Percentiles rank a stretch among this genome's conserved stretches.
phyloP scores from a whole-genome alignment of 2,113 vertebrate genomes.

The Vimba vimba region DNA sequence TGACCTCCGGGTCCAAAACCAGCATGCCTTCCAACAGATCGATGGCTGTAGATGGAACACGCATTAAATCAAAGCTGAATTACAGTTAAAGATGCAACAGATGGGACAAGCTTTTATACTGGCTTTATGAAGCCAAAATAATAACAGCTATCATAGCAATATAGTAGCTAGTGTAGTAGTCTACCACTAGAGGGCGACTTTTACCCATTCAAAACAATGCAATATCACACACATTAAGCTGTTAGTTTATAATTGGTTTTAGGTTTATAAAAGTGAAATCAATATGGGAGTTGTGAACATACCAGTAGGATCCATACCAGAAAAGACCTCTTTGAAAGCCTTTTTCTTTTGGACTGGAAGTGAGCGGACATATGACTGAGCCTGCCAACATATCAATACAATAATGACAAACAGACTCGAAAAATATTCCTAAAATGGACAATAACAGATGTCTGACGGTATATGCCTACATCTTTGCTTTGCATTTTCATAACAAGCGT shows the following conservation, averaged over 20 bases:
- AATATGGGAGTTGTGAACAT: background rate
- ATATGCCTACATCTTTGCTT: constrained; percentile 76
- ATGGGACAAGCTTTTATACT: background rate
- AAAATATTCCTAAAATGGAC: too few species aligned
- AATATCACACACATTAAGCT: background rate
- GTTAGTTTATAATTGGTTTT: background rate
- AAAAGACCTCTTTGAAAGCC: constrained; percentile 76
- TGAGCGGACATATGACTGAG: constrained; percentile 74
- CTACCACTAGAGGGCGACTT: background rate
- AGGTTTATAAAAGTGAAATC: background rate
- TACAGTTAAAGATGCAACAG: background rate
- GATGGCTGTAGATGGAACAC: constrained; percentile 62
- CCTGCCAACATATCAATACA: constrained; percentile 64
- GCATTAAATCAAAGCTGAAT: background rate
- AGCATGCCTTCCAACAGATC: constrained; percentile 79
- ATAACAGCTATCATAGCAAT: background rate
- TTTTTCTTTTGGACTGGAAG: constrained; percentile 78
- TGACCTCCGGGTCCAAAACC: constrained; percentile 77
- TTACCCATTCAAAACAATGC: background rate
- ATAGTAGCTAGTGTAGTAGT: background rate
- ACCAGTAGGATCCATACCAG: constrained; percentile 69
- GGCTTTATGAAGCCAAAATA: background rate
- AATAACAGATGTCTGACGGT: too few species aligned
- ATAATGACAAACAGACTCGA: background rate
- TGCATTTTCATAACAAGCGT: constrained; percentile 80